A percentile compares a stretch with the other conserved stretches of the same genome.
These are phyloP conservation scores for Aplysina aerophoba DNA, from an alignment of 37 sponge, comb jelly and placozoan genomes.

Conservation along the genomic window DNA sequence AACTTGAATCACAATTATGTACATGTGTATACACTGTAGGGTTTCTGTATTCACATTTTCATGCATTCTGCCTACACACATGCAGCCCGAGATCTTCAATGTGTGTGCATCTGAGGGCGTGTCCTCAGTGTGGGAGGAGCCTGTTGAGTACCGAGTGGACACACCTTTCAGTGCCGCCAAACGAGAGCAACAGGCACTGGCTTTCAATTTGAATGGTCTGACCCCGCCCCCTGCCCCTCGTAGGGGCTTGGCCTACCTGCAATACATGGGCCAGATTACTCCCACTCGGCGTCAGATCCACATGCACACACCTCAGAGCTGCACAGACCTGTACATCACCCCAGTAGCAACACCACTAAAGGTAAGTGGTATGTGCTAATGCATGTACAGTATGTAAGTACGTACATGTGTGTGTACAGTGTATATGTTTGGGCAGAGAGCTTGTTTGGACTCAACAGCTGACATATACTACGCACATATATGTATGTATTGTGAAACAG, in stretches of 20 bases:
- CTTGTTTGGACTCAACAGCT: too few relatives aligned
- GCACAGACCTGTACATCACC: slow-evolving; percentile 5
- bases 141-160: not conserved
- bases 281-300: not conserved
- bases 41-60: too few relatives aligned
- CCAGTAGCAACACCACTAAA: slow-evolving; percentile 24
- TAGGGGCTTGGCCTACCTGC: not conserved
- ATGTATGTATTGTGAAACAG: too few relatives aligned
- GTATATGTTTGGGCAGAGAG: too few relatives aligned
- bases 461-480: too few relatives aligned
- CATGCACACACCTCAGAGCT: too few relatives aligned
- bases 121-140: slow-evolving; percentile 29
- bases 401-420: not conserved
- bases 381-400: not conserved
- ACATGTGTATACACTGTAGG: too few relatives aligned
- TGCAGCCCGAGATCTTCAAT: slow-evolving; percentile 31
- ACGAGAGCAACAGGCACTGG: too few relatives aligned
- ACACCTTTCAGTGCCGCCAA: not conserved
- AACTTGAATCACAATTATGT: too few relatives aligned
- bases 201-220: not conserved
- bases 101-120: not conserved
- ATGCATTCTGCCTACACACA: too few relatives aligned
- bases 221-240: slow-evolving; percentile 4
- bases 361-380: too few relatives aligned
- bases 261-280: slow-evolving; percentile 32